phyloP scores from a whole-genome alignment of 2,113 vertebrate species.

The Piprites chloris region DNA sequence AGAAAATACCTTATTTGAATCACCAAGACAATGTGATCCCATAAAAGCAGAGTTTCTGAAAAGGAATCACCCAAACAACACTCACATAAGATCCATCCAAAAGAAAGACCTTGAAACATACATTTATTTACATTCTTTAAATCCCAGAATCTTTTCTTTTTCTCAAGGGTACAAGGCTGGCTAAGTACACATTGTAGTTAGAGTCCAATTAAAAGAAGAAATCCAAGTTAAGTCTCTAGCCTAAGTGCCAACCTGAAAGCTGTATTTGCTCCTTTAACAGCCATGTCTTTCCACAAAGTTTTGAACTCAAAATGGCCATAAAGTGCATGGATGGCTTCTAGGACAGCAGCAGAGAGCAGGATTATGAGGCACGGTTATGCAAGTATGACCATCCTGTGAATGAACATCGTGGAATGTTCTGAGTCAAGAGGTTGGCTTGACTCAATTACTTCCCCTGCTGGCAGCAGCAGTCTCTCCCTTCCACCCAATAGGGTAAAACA shows the following conservation, averaged over 20 bases:
- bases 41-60: not conserved
- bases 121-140: constrained; percentile 33
- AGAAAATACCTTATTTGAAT: not conserved
- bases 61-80: not conserved
- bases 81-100: not conserved
- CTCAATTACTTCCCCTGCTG: not conserved
- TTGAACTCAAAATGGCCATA: not conserved
- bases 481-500: not conserved
- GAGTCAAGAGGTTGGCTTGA: not conserved
- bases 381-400: not conserved
- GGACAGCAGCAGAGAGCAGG: not conserved
- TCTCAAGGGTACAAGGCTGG: not conserved
- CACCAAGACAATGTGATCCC: not conserved
- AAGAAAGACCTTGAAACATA: constrained; percentile 34
- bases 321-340: not conserved
- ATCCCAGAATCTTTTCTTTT: not conserved
- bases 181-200: not conserved
- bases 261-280: not conserved
- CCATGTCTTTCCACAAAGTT: not conserved
- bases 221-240: not conserved
- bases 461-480: not conserved
- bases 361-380: not conserved
- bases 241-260: not conserved
- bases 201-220: not conserved
- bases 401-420: not conserved